Percentiles rank a stretch among this genome's conserved stretches.
Conservation (phyloP, 1,140 invertebrate species). For the Macrotrachela quadricornifera region DNA sequence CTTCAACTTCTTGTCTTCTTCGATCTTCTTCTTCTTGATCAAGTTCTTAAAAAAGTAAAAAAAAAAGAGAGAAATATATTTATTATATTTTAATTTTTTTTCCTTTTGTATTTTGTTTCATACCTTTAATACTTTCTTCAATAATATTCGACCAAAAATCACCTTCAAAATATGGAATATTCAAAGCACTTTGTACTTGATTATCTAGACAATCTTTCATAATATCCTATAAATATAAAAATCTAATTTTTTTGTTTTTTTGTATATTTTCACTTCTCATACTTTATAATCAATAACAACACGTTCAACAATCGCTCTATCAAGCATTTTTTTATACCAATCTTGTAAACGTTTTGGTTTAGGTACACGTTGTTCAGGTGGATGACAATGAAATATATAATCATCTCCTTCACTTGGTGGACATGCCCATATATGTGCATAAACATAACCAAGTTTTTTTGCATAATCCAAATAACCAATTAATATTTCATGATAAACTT, state of each 20-base stretch:
- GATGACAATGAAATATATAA: constrained; percentile 99
- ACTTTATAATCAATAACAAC: constrained; percentile 89
- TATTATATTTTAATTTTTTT: too few species aligned
- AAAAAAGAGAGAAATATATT: too few species aligned
- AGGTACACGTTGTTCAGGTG: constrained; percentile 92
- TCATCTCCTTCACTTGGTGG: constrained; percentile 98
- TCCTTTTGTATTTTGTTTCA: too few species aligned
- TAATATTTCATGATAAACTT: constrained; percentile 97
- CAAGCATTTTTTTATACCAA: constrained; percentile 99
- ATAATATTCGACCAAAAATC: constrained; percentile 99
- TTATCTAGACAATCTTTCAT: constrained; percentile 85
- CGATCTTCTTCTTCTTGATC: constrained; percentile 48
- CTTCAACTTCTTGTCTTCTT: constrained; percentile 58
- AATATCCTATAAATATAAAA: constrained; percentile 24
- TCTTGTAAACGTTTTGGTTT: constrained; percentile 96
- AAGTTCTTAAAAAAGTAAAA: too few species aligned
- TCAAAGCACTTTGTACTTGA: constrained; percentile 73
- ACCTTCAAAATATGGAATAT: constrained; percentile 95
- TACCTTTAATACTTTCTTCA: constrained; percentile 77
- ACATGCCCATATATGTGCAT: constrained; percentile 98
- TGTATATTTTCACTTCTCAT: too few species aligned
- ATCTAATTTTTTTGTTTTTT: too few species aligned
- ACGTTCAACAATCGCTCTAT: constrained; percentile 91
- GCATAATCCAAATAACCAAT: constrained; percentile 96
- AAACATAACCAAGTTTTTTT: constrained; percentile 60